Percentiles rank a stretch among this genome's conserved stretches.
These are phyloP conservation scores for Hemistola chrysoprasaria DNA, from an alignment of 2,888 invertebrate genomes.

Conservation along the genomic window DNA sequence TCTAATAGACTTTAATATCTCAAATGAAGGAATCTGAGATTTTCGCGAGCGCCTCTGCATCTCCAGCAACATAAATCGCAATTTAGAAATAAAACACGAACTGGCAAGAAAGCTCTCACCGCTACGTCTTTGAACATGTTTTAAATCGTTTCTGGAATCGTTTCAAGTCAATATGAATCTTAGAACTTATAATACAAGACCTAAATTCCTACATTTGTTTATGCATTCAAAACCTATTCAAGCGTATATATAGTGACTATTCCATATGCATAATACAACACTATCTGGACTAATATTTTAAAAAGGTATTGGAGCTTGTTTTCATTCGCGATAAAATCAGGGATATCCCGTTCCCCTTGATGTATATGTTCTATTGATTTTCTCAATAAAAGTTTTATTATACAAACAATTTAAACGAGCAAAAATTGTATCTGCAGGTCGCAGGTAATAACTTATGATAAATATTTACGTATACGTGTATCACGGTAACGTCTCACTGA, in stretches of 20 bases:
- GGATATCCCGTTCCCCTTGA: too few relatives aligned
- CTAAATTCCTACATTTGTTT: slow-evolving; percentile 15
- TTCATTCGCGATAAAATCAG: too few relatives aligned
- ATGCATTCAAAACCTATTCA: slow-evolving; percentile 22
- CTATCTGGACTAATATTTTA: slow-evolving; percentile 11
- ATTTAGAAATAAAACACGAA: slow-evolving; percentile 71
- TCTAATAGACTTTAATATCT: slow-evolving; percentile 43
- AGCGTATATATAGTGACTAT: slow-evolving; percentile 30
- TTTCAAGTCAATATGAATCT: slow-evolving; percentile 36
- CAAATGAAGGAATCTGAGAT: slow-evolving; percentile 37
- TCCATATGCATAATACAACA: slow-evolving; percentile 32
- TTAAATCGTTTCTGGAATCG: slow-evolving; percentile 64
- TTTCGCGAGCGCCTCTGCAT: slow-evolving; percentile 41
- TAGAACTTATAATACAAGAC: slow-evolving; percentile 15
- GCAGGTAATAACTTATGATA: too few relatives aligned
- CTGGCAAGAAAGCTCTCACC: slow-evolving; percentile 71
- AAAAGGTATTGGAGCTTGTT: too few relatives aligned
- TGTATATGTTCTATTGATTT: too few relatives aligned
- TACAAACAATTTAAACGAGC: too few relatives aligned
- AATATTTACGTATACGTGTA: too few relatives aligned
- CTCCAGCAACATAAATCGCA: slow-evolving; percentile 60
- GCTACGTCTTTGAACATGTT: slow-evolving; percentile 67
- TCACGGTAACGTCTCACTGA: too few relatives aligned
- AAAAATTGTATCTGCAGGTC: too few relatives aligned
- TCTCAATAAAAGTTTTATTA: too few relatives aligned